Evolutionary conservation across 2,113 vertebrate genomes (phyloP), one percentile per base, ranked within the genome.

Genomic region (Dasypus novemcinctus): DNA sequence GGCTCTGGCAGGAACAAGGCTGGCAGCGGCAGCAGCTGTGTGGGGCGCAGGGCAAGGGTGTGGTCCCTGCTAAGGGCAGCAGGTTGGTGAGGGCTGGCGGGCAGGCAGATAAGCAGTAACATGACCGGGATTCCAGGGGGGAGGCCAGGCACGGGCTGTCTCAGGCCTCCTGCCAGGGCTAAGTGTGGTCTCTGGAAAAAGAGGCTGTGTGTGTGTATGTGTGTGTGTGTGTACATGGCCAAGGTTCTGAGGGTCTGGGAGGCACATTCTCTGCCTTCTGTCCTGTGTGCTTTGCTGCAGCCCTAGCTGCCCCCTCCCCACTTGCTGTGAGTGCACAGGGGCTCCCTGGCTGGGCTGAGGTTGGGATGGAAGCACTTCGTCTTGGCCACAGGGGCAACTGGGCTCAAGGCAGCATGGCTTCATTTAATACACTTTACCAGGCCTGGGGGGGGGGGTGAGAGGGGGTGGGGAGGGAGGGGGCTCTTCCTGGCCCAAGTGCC

Each of bases 381-480:
- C 59, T 33, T 27, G 43, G 20, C 27, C 15, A 4, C 2, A 4
- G 12, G 38, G 38, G 33, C 20, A n/a, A 64, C 63, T 74, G 66
- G 54, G 13, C n/a, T 38, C 3, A 10, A 21, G 61, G 38, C 9
- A 10, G 38, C 25, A 83, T 33, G 1, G 33, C 66, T 87, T 61
- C 33, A 0, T 38, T 38, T 12, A 69, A 4, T 15, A 52, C 17
- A 38, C 27, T 54, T 21, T 0, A 0, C 33, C 29, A 46, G 52
- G 52, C 10, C 59, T 20, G 18, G 0, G 15, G 66, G 20, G 0
- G n/a, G n/a, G n/a, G n/a, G n/a, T n/a, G n/a, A n/a, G n/a, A n/a
- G n/a, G n/a, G n/a, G n/a, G n/a, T n/a, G n/a, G n/a, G n/a, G n/a
- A n/a, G n/a, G n/a, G n/a, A n/a, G n/a, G n/a, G n/a, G n/a, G 1